These are phyloP conservation scores for Halocynthia aurantium DNA, from an alignment of 23 tunicate genomes.

Conservation along the genomic window DNA sequence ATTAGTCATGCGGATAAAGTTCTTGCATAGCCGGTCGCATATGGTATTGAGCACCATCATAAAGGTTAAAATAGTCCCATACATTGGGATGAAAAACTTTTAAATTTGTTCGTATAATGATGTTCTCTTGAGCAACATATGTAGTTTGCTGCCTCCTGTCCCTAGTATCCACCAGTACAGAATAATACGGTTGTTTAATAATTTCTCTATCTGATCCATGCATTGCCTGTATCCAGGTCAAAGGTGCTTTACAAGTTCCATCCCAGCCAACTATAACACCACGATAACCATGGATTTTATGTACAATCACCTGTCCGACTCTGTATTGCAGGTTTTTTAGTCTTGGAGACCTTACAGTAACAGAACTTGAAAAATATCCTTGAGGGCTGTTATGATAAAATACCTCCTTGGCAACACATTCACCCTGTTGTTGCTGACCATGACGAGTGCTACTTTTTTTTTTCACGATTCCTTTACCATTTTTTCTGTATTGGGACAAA, in stretches of 20 bases:
- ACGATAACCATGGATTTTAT: slow-evolving; percentile 59
- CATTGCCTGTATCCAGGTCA: slow-evolving; percentile 48
- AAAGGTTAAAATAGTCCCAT: slow-evolving; percentile 72
- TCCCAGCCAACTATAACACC: slow-evolving; percentile 98
- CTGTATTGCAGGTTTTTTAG: slow-evolving; percentile 34
- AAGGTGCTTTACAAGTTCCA: slow-evolving; percentile 69
- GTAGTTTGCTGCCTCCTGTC: slow-evolving; percentile 56
- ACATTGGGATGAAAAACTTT: slow-evolving; percentile 37
- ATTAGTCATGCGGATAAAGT: slow-evolving; percentile 68
- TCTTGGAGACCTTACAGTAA: slow-evolving; percentile 29
- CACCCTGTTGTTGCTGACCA: slow-evolving; percentile 4
- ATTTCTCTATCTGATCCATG: slow-evolving; percentile 30
- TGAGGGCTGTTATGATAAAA: slow-evolving; percentile 24
- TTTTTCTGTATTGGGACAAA: too few relatives aligned
- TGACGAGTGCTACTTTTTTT: neutral
- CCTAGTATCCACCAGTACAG: slow-evolving; percentile 54
- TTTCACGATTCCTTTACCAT: too few relatives aligned
- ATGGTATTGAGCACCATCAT: slow-evolving; percentile 83
- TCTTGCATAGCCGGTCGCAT: slow-evolving; percentile 68
- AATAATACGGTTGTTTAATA: slow-evolving; percentile 43
- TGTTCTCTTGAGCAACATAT: slow-evolving; percentile 78
- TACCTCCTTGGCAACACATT: slow-evolving; percentile 66
- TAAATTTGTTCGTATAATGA: slow-evolving; percentile 34
- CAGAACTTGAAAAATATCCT: slow-evolving; percentile 38
- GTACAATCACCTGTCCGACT: slow-evolving; percentile 85